Evolutionary conservation across 2,113 vertebrate genomes (phyloP).

Genomic region (Bos indicus): DNA sequence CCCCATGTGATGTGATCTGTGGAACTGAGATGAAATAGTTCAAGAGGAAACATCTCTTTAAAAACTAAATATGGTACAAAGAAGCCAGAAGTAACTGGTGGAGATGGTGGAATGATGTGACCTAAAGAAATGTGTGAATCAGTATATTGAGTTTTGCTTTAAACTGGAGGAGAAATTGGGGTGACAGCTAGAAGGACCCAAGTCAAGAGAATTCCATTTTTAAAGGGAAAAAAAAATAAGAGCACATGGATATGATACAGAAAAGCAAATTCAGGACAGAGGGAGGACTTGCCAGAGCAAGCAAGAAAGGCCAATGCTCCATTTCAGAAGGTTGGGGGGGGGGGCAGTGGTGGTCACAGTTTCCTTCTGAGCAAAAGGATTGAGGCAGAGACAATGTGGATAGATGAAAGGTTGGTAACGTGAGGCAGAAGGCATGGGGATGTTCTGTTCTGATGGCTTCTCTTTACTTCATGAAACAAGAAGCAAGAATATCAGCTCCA

Average conservation of each 20-base stretch:
- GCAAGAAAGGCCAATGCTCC: background rate
- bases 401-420: background rate
- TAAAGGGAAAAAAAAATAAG: background rate
- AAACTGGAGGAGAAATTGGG: background rate
- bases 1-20: background rate
- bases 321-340: background rate
- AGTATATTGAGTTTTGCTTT: background rate
- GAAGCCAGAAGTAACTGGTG: background rate
- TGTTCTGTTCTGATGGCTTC: background rate
- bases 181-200: background rate
- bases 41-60: background rate
- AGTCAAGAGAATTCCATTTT: background rate
- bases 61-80: background rate
- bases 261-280: background rate
- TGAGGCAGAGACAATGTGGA: background rate
- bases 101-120: background rate
- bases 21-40: constrained; percentile 10
- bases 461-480: background rate
- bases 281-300: background rate
- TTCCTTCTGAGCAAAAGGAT: background rate
- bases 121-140: background rate
- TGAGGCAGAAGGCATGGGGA: fast-evolving
- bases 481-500: background rate
- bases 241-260: background rate
- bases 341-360: background rate